Percentiles rank a stretch among this genome's conserved stretches.
Conservation (phyloP, 2,888 invertebrate species). For the Meliscaeva auricollis region DNA sequence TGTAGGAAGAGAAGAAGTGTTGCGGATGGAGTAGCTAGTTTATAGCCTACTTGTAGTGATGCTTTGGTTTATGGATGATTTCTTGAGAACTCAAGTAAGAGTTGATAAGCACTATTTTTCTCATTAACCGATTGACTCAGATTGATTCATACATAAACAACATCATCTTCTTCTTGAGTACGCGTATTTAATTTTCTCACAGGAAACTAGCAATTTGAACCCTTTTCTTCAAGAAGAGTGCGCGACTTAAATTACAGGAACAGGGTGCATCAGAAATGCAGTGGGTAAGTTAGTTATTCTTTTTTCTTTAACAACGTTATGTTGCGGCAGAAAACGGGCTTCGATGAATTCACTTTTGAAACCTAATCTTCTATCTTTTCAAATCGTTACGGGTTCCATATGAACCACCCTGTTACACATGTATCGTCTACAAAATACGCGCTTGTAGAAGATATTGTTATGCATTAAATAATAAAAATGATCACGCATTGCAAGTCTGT, state of each 20-base stretch:
- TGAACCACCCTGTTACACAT: slow-evolving; percentile 1
- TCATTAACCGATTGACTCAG: slow-evolving; percentile 46
- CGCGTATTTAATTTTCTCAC: slow-evolving; percentile 22
- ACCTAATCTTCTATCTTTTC: too few relatives aligned
- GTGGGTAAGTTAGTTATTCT: too few relatives aligned
- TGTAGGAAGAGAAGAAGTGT: not conserved
- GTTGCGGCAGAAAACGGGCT: too few relatives aligned
- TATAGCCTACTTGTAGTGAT: not conserved
- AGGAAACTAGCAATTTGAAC: slow-evolving; percentile 61
- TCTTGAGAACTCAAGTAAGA: slow-evolving; percentile 38
- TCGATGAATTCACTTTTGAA: too few relatives aligned
- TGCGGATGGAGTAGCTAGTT: not conserved
- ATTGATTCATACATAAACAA: slow-evolving; percentile 61
- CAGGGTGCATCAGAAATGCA: too few relatives aligned
- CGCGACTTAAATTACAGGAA: too few relatives aligned
- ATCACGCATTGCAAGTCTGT: slow-evolving; percentile 6
- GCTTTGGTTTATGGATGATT: slow-evolving; percentile 24
- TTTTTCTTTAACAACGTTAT: too few relatives aligned
- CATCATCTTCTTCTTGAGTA: slow-evolving; percentile 11
- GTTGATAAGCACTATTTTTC: slow-evolving; percentile 29
- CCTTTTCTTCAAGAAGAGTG: not conserved
- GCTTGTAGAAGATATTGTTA: not conserved
- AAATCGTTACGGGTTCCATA: too few relatives aligned
- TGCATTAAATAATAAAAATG: slow-evolving; percentile 22
- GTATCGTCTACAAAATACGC: not conserved